A percentile compares a stretch with the other conserved stretches of the same genome.
Conservation (phyloP, 2,113 vertebrate species). For the Pleuronectes platessa region DNA sequence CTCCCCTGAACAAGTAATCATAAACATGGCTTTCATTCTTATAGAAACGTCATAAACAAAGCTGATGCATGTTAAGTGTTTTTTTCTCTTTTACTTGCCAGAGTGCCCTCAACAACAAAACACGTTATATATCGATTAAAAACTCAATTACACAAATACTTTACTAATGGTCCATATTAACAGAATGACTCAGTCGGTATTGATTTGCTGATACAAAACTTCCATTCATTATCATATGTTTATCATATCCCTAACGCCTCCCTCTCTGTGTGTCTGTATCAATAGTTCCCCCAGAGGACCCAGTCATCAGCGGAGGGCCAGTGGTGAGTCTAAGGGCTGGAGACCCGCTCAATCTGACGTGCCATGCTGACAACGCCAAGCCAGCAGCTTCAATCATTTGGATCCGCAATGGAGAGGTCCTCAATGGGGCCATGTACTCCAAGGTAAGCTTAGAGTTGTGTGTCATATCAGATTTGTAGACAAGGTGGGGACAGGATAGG, state of each 20-base stretch:
- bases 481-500: not conserved
- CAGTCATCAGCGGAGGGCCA: conserved; percentile 92
- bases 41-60: not conserved
- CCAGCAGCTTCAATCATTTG: conserved; percentile 96
- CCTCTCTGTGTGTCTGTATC: conserved; percentile 25
- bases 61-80: not conserved
- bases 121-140: conserved; percentile 8
- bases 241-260: not conserved
- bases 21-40: conserved; percentile 3
- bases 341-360: conserved; percentile 96
- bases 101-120: not conserved
- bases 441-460: conserved; percentile 87
- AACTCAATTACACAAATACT: not conserved
- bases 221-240: not conserved
- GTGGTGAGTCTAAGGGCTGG: conserved; percentile 94
- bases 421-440: conserved; percentile 96
- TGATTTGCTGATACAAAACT: not conserved
- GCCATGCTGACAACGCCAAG: conserved; percentile 96
- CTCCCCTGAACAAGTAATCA: conserved; percentile 2
- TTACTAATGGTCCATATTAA: not conserved
- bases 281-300: conserved; percentile 95
- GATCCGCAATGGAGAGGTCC: conserved; percentile 92
- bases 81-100: no score
- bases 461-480: conserved; percentile 58
- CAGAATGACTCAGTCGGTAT: not conserved